A percentile compares a stretch with the other conserved stretches of the same genome.
Evolutionary conservation across 2,888 invertebrate genomes (phyloP).

Genomic region (Meiosimyza decipiens): DNA sequence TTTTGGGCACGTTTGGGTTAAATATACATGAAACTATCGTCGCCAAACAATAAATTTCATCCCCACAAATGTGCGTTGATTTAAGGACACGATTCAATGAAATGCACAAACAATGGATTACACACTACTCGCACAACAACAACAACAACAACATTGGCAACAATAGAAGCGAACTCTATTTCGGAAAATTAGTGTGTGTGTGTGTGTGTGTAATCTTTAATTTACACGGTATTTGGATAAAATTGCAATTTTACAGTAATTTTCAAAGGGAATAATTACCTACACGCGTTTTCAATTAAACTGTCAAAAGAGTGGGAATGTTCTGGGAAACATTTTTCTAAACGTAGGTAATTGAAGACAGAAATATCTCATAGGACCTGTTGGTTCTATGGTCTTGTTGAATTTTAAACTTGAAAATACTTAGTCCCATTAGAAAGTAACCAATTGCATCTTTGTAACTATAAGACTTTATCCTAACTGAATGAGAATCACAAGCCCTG

Average conservation of each 20-base stretch:
- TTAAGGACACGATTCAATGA: constrained; percentile 56
- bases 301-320: not conserved
- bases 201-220: constrained; percentile 28
- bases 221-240: constrained; percentile 38
- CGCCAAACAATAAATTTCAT: constrained; percentile 53
- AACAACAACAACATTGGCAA: constrained; percentile 41
- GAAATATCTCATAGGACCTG: not conserved
- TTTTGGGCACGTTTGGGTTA: constrained; percentile 8
- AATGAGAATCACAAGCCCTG: no score
- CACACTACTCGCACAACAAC: constrained; percentile 25
- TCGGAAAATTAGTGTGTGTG: not conserved
- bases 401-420: no score
- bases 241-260: constrained; percentile 46
- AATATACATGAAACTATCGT: constrained; percentile 36
- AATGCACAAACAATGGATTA: constrained; percentile 37
- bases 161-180: constrained; percentile 30
- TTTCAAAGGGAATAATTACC: constrained; percentile 39
- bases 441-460: no score
- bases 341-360: not conserved
- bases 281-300: constrained; percentile 37
- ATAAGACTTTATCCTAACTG: no score
- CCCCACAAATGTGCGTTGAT: constrained; percentile 58
- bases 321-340: not conserved
- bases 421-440: no score
- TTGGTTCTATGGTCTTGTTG: not conserved